phyloP scores from a whole-genome alignment of 2,888 invertebrate species.

The Piscicola geometra region DNA sequence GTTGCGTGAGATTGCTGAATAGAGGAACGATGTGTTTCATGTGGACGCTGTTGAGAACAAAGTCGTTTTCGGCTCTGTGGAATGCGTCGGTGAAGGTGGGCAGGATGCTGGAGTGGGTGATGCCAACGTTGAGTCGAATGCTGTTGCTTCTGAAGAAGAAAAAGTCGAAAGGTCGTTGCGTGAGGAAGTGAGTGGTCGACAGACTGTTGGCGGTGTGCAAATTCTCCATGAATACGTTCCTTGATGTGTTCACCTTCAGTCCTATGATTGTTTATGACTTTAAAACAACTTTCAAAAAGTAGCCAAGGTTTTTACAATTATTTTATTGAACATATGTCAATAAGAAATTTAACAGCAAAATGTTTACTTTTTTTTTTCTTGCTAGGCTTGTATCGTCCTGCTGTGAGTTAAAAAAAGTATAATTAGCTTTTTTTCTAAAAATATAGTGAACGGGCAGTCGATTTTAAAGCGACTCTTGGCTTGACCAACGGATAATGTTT shows the following conservation, averaged over 20 bases:
- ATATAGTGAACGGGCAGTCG: no score
- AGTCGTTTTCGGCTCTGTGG: conserved; percentile 47
- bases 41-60: conserved; percentile 39
- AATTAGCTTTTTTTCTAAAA: no score
- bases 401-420: not conserved
- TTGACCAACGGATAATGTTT: no score
- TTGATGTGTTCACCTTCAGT: conserved; percentile 42
- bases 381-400: not conserved
- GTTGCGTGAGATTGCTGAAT: conserved; percentile 45
- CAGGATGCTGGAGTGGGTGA: conserved; percentile 49
- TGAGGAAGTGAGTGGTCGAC: conserved; percentile 48
- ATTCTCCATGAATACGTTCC: conserved; percentile 52
- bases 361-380: conserved; percentile 4
- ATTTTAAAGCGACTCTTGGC: no score
- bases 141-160: conserved; percentile 49
- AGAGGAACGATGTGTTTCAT: conserved; percentile 44
- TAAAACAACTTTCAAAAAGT: not conserved
- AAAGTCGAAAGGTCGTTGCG: conserved; percentile 50
- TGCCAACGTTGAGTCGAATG: conserved; percentile 49
- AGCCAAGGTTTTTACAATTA: not conserved
- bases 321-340: not conserved
- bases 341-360: not conserved
- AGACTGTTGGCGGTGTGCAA: conserved; percentile 47
- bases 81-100: conserved; percentile 52
- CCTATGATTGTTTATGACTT: conserved; percentile 32